phyloP scores from a whole-genome alignment of 2,797 vertebrate genomes.

The Xerus rutilus region DNA sequence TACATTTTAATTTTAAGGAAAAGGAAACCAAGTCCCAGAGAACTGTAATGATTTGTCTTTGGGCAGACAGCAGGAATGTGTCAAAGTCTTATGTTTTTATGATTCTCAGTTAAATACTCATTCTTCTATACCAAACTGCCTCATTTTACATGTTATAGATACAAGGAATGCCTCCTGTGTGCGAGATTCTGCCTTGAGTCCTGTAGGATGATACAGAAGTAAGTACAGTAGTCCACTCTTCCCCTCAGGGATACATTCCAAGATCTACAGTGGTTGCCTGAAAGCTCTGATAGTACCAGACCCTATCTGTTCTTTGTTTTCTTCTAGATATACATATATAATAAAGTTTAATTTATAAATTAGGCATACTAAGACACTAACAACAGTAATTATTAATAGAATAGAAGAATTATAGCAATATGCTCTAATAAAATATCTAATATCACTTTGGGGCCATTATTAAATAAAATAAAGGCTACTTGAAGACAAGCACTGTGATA shows the following conservation, averaged over 20 bases:
- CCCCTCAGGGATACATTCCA: neutral
- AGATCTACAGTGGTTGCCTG: neutral
- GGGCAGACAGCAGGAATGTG: neutral
- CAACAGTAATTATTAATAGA: neutral
- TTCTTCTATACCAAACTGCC: neutral
- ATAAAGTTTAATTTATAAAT: neutral
- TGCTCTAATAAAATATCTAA: neutral
- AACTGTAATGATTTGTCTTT: neutral
- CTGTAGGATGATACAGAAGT: neutral
- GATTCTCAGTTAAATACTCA: neutral
- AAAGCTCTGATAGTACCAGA: neutral
- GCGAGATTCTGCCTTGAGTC: neutral
- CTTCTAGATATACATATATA: neutral
- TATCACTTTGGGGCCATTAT: neutral
- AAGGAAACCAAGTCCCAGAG: neutral
- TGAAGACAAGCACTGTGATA: neutral
- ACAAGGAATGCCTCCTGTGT: neutral
- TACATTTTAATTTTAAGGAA: conserved; percentile 39
- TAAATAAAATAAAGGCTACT: neutral
- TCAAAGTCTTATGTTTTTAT: neutral
- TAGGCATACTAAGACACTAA: neutral
- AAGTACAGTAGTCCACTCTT: neutral
- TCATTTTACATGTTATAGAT: conserved; percentile 12
- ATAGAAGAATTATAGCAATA: neutral
- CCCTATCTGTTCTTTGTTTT: neutral